A percentile compares a stretch with the other conserved stretches of the same genome.
Evolutionary conservation across 2,113 vertebrate species (phyloP).

Genomic region (Helogale parvula): DNA sequence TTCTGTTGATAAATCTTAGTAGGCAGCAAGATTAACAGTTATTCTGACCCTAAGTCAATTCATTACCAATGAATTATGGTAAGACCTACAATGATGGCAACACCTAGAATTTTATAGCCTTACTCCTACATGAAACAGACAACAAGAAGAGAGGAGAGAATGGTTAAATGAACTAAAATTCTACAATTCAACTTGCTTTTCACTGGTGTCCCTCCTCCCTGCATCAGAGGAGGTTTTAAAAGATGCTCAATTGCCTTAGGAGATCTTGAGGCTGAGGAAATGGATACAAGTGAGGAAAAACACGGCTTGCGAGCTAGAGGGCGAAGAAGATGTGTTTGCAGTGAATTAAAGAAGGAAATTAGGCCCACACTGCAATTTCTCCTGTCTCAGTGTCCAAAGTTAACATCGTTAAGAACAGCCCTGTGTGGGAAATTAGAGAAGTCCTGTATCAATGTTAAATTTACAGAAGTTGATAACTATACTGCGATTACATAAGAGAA

Average conservation of each 20-base stretch:
- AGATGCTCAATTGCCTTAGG: not conserved
- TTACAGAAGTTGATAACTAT: not conserved
- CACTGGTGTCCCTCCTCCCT: not conserved
- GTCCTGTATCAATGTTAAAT: not conserved
- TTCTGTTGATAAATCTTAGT: conserved; percentile 53
- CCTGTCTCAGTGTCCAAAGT: not conserved
- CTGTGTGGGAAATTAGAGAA: not conserved
- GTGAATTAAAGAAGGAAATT: not conserved
- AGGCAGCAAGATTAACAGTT: conserved; percentile 46
- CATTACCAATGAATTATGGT: conserved; percentile 29
- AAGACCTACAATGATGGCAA: not conserved
- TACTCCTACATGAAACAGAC: conserved; percentile 21
- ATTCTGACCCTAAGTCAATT: conserved; percentile 41
- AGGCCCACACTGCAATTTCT: not conserved
- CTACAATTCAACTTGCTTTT: not conserved
- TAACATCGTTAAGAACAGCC: not conserved
- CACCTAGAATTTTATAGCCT: not conserved
- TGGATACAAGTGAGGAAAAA: not conserved
- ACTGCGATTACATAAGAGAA: not conserved
- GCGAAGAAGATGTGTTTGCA: not conserved
- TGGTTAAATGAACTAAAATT: not conserved
- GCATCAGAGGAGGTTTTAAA: conserved; percentile 22
- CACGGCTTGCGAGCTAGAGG: not conserved
- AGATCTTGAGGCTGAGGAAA: not conserved
- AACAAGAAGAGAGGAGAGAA: not conserved